A percentile compares a stretch with the other conserved stretches of the same genome.
These are phyloP conservation scores for Thereva unica DNA, from an alignment of 2,888 invertebrate species.

Conservation along the genomic window DNA sequence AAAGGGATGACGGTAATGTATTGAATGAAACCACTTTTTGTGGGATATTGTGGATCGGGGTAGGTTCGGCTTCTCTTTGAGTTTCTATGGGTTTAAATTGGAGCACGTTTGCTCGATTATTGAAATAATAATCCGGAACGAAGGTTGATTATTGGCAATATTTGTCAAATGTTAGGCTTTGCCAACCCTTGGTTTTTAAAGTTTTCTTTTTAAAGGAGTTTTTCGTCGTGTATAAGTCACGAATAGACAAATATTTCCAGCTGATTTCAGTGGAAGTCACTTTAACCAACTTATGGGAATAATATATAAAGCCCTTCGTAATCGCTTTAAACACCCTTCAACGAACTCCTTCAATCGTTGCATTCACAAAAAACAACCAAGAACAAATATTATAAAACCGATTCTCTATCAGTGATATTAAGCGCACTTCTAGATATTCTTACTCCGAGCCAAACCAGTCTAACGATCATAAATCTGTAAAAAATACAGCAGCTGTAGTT, in stretches of 20 bases:
- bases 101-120: conserved; percentile 15
- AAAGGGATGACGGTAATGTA: conserved; percentile 23
- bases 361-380: neutral
- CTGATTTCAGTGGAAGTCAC: too few relatives aligned
- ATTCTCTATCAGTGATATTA: neutral
- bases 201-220: too few relatives aligned
- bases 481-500: conserved; percentile 5
- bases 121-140: conserved; percentile 23
- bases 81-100: conserved; percentile 18
- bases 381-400: too few relatives aligned
- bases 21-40: conserved; percentile 19
- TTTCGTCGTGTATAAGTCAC: too few relatives aligned
- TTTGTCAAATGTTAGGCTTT: neutral
- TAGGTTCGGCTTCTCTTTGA: neutral
- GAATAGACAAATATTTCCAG: too few relatives aligned
- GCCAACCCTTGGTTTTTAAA: neutral
- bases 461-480: neutral
- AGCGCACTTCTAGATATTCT: neutral
- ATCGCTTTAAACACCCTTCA: too few relatives aligned
- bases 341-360: neutral
- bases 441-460: neutral
- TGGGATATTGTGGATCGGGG: neutral
- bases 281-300: too few relatives aligned
- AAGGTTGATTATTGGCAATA: conserved; percentile 13
- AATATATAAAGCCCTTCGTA: too few relatives aligned